A percentile compares a stretch with the other conserved stretches of the same genome.
Conservation (phyloP, 2,888 invertebrate genomes). For the Aricia artaxerxes region DNA sequence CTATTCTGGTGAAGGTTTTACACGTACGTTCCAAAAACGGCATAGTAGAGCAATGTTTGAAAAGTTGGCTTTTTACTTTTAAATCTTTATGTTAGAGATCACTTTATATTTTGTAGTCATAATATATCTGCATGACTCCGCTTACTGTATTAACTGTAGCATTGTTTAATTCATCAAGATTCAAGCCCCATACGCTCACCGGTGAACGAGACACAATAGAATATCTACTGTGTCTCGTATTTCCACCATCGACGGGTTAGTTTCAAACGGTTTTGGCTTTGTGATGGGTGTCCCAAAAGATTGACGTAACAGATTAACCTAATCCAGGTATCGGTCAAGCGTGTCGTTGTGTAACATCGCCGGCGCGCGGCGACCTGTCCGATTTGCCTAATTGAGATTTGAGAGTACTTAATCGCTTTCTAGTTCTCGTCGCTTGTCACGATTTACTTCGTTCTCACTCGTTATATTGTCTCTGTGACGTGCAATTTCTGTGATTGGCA, state of each 20-base stretch:
- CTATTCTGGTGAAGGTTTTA: neutral
- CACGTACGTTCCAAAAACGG: neutral
- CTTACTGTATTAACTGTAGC: too few relatives aligned
- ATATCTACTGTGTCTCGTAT: too few relatives aligned
- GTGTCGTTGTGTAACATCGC: neutral
- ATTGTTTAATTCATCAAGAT: too few relatives aligned
- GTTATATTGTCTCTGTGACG: neutral
- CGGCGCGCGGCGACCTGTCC: neutral
- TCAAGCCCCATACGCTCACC: too few relatives aligned
- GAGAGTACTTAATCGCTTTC: neutral
- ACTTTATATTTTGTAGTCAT: too few relatives aligned
- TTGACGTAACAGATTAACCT: constrained; percentile 9
- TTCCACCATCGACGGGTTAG: too few relatives aligned
- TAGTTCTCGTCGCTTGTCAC: constrained; percentile 1
- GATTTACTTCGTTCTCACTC: constrained; percentile 2
- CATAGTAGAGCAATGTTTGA: neutral
- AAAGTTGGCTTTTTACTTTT: too few relatives aligned
- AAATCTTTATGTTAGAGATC: too few relatives aligned
- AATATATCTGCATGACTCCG: too few relatives aligned
- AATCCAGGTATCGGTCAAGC: constrained; percentile 11
- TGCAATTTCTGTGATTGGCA: neutral
- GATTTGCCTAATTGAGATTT: constrained; percentile 12
- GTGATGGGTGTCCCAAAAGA: neutral
- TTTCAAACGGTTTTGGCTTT: too few relatives aligned
- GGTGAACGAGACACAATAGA: too few relatives aligned